phyloP scores from a whole-genome alignment of 1,140 invertebrate genomes.

The Cardiocondyla obscurior region DNA sequence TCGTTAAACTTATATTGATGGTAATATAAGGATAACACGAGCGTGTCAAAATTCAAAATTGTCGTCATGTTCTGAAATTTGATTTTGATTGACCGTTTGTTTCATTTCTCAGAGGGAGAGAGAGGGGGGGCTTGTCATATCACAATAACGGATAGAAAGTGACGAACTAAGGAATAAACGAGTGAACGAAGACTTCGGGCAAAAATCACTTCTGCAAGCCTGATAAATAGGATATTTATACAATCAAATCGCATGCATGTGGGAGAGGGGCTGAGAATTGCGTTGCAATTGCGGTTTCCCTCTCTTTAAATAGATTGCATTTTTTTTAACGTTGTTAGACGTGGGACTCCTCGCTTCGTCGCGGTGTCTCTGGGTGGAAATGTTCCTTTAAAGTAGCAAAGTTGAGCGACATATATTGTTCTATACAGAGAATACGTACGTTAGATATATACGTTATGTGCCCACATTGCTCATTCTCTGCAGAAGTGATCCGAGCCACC shows the following conservation, averaged over 20 bases:
- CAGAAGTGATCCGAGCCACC: slow-evolving; percentile 69
- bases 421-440: slow-evolving; percentile 49
- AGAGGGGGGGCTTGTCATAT: slow-evolving; percentile 80
- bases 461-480: slow-evolving; percentile 60
- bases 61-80: slow-evolving; percentile 77
- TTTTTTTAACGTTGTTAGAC: slow-evolving; percentile 63
- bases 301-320: slow-evolving; percentile 63
- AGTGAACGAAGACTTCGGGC: slow-evolving; percentile 68
- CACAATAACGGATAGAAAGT: slow-evolving; percentile 29
- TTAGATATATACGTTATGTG: slow-evolving; percentile 39
- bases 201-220: slow-evolving; percentile 70
- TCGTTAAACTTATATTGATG: slow-evolving; percentile 79
- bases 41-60: slow-evolving; percentile 84
- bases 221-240: slow-evolving; percentile 59
- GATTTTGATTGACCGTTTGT: slow-evolving; percentile 78
- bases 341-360: slow-evolving; percentile 15
- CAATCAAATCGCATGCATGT: slow-evolving; percentile 58
- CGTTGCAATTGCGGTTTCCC: not conserved
- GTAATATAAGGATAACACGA: slow-evolving; percentile 80
- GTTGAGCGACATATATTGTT: slow-evolving; percentile 28
- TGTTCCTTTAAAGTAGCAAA: slow-evolving; percentile 47
- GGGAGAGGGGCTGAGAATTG: not conserved
- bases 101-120: slow-evolving; percentile 76
- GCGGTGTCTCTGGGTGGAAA: not conserved
- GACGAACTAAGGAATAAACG: slow-evolving; percentile 54